Percentiles rank a stretch among this genome's conserved stretches.
These are phyloP conservation scores for Pristionchus arcanus DNA, from an alignment of 2,888 invertebrate species.

Conservation along the genomic window DNA sequence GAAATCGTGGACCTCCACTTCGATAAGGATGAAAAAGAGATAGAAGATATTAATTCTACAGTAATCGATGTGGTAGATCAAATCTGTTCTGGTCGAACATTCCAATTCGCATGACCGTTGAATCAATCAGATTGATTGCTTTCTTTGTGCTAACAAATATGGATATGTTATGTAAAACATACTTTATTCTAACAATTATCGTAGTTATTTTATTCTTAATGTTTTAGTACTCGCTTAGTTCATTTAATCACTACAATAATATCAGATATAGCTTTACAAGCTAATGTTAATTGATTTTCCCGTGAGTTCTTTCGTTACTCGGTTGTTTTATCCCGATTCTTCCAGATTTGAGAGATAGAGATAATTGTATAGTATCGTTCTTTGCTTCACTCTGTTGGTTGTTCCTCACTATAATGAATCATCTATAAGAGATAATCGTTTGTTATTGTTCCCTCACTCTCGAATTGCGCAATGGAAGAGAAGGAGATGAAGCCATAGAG, in stretches of 20 bases:
- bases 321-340: conserved; percentile 29
- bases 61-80: neutral
- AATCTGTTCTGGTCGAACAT: neutral
- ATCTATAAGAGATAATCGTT: conserved; percentile 22
- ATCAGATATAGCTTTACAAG: neutral
- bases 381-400: neutral
- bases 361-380: neutral
- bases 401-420: neutral
- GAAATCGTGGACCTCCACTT: conserved; percentile 28
- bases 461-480: conserved; percentile 19
- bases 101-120: neutral
- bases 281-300: neutral
- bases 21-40: neutral
- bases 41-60: neutral
- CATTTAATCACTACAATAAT: neutral
- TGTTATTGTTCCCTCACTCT: conserved; percentile 32
- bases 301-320: conserved; percentile 24
- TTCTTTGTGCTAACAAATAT: neutral
- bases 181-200: neutral
- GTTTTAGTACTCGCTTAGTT: conserved; percentile 1
- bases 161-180: neutral
- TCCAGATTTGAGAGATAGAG: neutral
- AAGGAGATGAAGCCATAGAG: neutral
- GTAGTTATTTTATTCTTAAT: neutral
- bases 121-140: neutral